Evolutionary conservation across 2,888 invertebrate genomes (phyloP), one percentile per base, ranked within the genome.

Genomic region (Ophion costatus): DNA sequence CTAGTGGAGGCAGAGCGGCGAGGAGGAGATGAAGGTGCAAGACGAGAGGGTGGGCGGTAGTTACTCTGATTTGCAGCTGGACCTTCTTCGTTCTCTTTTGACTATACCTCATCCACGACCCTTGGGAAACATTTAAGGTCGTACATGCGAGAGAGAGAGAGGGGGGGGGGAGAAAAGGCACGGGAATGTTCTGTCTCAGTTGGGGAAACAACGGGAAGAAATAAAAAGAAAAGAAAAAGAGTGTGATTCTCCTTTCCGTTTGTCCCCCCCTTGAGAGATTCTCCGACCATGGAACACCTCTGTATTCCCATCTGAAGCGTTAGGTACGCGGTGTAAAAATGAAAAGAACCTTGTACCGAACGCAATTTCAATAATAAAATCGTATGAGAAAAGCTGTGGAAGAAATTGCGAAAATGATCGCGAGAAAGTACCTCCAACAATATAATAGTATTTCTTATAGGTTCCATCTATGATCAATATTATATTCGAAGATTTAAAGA

Each of bases 61-160:
- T 91, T 92, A 90, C 90, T 89, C 92, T 92, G 91, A 91, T 92
- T 92, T 91, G 91, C 89, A 91, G 91, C 90, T 89, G 89, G 86
- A 86, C 87, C 88, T 89, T 90, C 75, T 82, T 79, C 88, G 89
- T 91, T 80, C 82, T 91, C 83, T 91, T 91, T 89, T 87, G 90
- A 90, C 91, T 89, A 91, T 91, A 87, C 90, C 87, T 91, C 92
- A 92, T 92, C 90, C 90, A 67, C 88, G 87, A 86, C 92, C 90
- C 92, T 84, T 83, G 92, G 92, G 92, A 92, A 88, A 89, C 92
- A 92, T 91, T 80, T 80, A 80, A 45, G 74, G 63, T 66, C 80
- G 82, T 80, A 69, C 61, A 75, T 80, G 69, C 67, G 57, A 45
- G 51, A 51, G 71, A 63, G 51, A 10, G 51, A 51, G 64, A 17